Percentiles rank a stretch among this genome's conserved stretches.
These are phyloP conservation scores for Mormoops blainvillei DNA, from an alignment of 2,113 vertebrate species.

Conservation along the genomic window DNA sequence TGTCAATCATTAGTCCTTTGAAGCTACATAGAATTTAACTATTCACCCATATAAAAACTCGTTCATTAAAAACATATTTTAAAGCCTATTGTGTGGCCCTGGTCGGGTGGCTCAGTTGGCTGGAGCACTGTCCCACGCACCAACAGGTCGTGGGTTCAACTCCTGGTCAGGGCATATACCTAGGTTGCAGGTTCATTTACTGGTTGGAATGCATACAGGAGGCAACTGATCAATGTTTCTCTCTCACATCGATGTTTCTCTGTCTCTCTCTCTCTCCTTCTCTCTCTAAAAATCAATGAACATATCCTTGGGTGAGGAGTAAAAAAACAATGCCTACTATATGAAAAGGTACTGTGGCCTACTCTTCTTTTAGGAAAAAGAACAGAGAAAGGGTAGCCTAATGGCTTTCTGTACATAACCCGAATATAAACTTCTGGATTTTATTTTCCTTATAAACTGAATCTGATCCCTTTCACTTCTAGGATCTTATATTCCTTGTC, in stretches of 20 bases:
- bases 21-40: not conserved
- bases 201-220: no score
- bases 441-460: conserved; percentile 35
- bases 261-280: no score
- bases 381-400: not conserved
- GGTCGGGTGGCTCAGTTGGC: no score
- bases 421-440: not conserved
- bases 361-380: conserved; percentile 28
- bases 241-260: no score
- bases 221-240: no score
- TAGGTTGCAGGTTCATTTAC: no score
- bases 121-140: no score
- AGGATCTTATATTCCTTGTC: not conserved
- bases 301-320: no score
- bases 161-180: no score
- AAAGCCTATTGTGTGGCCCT: not conserved
- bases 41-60: not conserved
- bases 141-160: no score
- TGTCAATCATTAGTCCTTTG: not conserved
- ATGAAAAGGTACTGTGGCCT: not conserved
- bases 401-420: not conserved
- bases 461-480: conserved; percentile 15
- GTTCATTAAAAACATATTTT: not conserved
- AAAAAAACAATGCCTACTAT: not conserved
- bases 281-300: no score